These are phyloP conservation scores for Lycia hirtaria DNA, from an alignment of 2,888 invertebrate species.

Conservation along the genomic window DNA sequence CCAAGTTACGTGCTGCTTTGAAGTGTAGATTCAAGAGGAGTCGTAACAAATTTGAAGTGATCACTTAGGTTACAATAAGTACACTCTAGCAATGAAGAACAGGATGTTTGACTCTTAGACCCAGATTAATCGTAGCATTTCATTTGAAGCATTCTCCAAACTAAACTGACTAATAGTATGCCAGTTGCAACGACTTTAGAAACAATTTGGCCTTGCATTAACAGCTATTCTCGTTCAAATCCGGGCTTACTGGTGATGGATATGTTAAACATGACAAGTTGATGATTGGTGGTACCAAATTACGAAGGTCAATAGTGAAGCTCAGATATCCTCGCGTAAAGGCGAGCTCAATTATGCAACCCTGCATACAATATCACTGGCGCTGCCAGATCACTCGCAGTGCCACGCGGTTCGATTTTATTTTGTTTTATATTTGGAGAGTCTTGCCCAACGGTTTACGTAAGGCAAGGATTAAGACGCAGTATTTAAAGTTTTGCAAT, in stretches of 20 bases:
- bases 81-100: neutral
- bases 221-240: too few species aligned
- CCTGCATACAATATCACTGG: slow-evolving; percentile 62
- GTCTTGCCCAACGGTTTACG: slow-evolving; percentile 75
- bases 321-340: slow-evolving; percentile 60
- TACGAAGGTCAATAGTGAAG: slow-evolving; percentile 13
- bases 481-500: slow-evolving; percentile 74
- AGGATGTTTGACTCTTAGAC: neutral
- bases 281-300: neutral
- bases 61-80: neutral
- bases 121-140: neutral
- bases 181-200: too few species aligned
- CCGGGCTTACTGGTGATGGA: too few species aligned
- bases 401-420: slow-evolving; percentile 61
- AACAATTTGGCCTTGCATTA: too few species aligned
- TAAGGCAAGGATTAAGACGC: slow-evolving; percentile 75
- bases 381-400: slow-evolving; percentile 50
- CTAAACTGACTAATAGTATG: too few species aligned
- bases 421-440: slow-evolving; percentile 71
- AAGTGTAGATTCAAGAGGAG: slow-evolving; percentile 6
- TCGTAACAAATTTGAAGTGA: slow-evolving; percentile 9
- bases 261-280: too few species aligned
- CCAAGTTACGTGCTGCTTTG: slow-evolving; percentile 3
- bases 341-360: slow-evolving; percentile 62
- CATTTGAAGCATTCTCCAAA: neutral